Base-by-base conservation (phyloP, 2,113 vertebrate genomes). In the Macrotus californicus region DNA sequence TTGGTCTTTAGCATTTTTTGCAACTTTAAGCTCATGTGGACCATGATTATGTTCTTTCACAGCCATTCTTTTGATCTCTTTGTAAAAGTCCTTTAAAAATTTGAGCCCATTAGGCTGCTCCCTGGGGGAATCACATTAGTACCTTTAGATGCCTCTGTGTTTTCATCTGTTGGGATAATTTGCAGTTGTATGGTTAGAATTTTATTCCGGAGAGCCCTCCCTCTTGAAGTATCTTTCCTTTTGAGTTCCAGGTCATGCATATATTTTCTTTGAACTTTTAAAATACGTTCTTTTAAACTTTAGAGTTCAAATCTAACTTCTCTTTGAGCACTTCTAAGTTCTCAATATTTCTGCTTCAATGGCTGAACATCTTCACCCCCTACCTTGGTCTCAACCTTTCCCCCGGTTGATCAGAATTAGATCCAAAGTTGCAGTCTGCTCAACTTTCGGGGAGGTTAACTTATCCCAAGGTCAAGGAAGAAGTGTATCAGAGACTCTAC, bases 231-330 rank as follows among this genome's bases (percentile, higher is more conserved):
- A 24, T 72, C 72, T 89, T 90, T 43, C 46, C 46, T 88, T 97
- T 96, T 95, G 85, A 92, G 46, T 90, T 88, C 91, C 61, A 87
- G 61, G 86, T 50, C 61, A 29, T 88, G 82, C 93, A 56, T 85
- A 77, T 24, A 50, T 97, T 96, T 91, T 88, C 70, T 96, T 95
- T 97, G 89, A 96, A 95, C 95, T 95, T 92, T 93, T 56, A 94
- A 87, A 79, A 86, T 93, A 21, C 24, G 39, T 95, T 48, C 82
- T 96, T 93, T 97, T 56, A 80, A 89, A 69, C 56, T 18, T 50
- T 8, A 67, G 41, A 61, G 81, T 77, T 87, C 46, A 92, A 48
- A 82, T 46, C 56, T 66, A 73, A 31, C 26, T 31, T 82, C 46
- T 94, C 61, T 89, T 41, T 41, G 41, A 41, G 41, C 50, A 8